phyloP scores from a whole-genome alignment of 2,888 invertebrate species.

The Alitta virens region DNA sequence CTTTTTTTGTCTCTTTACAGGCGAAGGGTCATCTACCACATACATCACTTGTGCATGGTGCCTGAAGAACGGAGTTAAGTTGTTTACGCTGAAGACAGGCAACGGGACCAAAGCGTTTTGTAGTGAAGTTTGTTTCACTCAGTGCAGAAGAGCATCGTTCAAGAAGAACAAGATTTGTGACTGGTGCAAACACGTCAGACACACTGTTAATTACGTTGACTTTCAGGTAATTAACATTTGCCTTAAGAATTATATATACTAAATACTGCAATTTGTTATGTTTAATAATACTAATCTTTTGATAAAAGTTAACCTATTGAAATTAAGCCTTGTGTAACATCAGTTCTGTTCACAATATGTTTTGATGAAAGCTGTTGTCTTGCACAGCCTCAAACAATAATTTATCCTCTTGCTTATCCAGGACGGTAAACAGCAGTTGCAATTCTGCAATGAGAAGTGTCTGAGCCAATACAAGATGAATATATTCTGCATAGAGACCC shows the following conservation, averaged over 20 bases:
- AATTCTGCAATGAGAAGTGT: conserved; percentile 87
- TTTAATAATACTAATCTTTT: neutral
- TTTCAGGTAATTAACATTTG: conserved; percentile 59
- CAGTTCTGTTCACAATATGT: too few relatives aligned
- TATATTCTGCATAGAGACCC: conserved; percentile 90
- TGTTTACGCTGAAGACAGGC: conserved; percentile 47
- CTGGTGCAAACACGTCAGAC: conserved; percentile 87
- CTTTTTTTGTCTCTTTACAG: conserved; percentile 3
- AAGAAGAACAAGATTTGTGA: conserved; percentile 87
- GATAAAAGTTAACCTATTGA: neutral
- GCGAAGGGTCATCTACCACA: neutral
- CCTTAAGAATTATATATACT: neutral
- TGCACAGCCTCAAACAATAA: too few relatives aligned
- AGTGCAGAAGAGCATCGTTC: conserved; percentile 80
- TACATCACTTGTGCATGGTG: conserved; percentile 53
- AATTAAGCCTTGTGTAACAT: too few relatives aligned
- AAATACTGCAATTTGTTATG: neutral
- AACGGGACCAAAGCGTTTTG: conserved; percentile 65
- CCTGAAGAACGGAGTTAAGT: conserved; percentile 52
- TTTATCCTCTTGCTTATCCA: conserved; percentile 44
- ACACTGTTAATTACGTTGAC: conserved; percentile 87
- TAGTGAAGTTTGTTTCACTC: conserved; percentile 80
- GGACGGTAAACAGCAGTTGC: conserved; percentile 86
- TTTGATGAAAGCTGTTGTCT: too few relatives aligned
- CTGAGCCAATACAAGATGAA: conserved; percentile 96